Base-by-base conservation (phyloP, 2,888 invertebrate genomes). In the Limenitis arthemis region DNA sequence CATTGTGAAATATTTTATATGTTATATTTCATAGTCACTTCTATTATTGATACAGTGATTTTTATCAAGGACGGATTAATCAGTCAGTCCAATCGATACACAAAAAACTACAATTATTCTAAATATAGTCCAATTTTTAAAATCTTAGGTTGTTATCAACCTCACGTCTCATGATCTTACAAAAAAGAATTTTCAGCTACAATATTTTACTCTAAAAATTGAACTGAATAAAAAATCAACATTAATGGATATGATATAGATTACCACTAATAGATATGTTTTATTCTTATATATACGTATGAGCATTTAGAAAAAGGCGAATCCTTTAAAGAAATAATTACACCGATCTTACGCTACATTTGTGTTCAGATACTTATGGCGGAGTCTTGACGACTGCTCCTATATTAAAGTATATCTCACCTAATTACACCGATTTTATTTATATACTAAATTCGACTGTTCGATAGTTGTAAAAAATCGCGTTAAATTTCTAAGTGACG, bases 351-450 rank as follows among this genome's bases (percentile, higher is more conserved):
- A 70, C 59, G 56, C 70, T 74, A 53, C 55, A 62, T 69, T 68
- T 68, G 67, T 72, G 73, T 70, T 63, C 70, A 75, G 70, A 78
- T 77, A 75, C 72, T 80, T 85, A 86, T 85, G 85, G 85, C 85
- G 85, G 84, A 85, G 79, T 80, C 70, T 69, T 69, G 71, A 64
- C 63, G 62, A 69, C 70, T 77, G 73, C 78, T 75, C 73, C 77
- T 75, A 70, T 69, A 67, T 68, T 49, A 65, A 65, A 63, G 66
- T 60, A 69, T 60, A 58, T 55, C 48, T 48, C 33, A 40, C 62
- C 55, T 53, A 60, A 65, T 66, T 74, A 77, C 60, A 66, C 70
- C 64, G 65, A 66, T 62, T 62, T 54, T 43, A 61, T 64, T 59
- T 55, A 72, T 69, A 71, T 71, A 63, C 72, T 80, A 76, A 76